Conservation (phyloP, 1,140 invertebrate genomes). For the Brachionus sp. region DNA sequence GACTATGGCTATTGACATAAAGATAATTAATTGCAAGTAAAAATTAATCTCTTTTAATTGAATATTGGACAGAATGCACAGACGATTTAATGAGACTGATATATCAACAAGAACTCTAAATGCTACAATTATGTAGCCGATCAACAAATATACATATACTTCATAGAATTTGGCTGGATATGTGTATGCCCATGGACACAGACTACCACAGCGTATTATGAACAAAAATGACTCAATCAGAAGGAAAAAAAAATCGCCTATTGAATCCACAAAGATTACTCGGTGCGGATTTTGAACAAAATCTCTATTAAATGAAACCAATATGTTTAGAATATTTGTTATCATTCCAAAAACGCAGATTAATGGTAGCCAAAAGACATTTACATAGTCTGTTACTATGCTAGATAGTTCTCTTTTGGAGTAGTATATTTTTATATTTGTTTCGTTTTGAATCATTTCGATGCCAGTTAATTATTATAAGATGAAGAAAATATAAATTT, state of each 20-base stretch:
- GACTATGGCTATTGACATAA: not conserved
- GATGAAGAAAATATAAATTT: not conserved
- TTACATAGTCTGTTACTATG: not conserved
- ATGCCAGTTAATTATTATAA: not conserved
- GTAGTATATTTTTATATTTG: not conserved
- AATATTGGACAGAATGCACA: not conserved
- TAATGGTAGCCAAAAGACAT: not conserved
- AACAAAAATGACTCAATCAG: not conserved
- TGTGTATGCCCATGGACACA: slow-evolving; percentile 5
- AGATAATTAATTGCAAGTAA: not conserved
- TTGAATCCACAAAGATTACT: not conserved
- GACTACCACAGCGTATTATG: not conserved
- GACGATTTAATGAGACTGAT: not conserved
- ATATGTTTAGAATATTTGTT: not conserved
- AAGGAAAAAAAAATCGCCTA: slow-evolving; percentile 17
- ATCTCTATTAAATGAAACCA: not conserved
- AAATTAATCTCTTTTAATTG: slow-evolving; percentile 20
- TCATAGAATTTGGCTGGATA: slow-evolving; percentile 4
- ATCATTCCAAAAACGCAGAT: slow-evolving; percentile 30
- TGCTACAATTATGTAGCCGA: not conserved
- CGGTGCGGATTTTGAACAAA: not conserved
- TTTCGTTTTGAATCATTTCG: slow-evolving; percentile 1
- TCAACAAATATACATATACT: slow-evolving; percentile 16
- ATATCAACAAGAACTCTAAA: slow-evolving; percentile 25
- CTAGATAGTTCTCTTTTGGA: not conserved